These are phyloP conservation scores for Picathartes gymnocephalus DNA, from an alignment of 2,113 vertebrate genomes.

Conservation along the genomic window DNA sequence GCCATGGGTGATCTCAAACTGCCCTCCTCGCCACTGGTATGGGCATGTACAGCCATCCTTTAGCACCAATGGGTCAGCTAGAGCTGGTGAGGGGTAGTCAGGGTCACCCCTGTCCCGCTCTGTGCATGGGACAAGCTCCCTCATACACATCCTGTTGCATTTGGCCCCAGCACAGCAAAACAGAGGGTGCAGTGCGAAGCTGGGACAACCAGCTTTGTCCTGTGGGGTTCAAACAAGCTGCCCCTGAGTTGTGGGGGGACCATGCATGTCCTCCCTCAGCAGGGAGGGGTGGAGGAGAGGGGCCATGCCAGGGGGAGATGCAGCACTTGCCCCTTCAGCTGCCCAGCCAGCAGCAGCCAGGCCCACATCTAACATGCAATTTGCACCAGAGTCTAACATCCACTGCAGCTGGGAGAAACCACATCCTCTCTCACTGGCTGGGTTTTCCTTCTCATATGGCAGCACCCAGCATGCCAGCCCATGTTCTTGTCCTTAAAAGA, in stretches of 20 bases:
- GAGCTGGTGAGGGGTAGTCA: neutral
- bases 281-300: neutral
- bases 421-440: neutral
- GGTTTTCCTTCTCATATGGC: neutral
- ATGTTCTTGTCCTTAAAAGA: conserved; percentile 41
- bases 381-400: neutral
- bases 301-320: neutral
- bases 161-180: neutral
- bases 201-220: neutral
- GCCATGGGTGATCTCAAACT: rapidly evolving
- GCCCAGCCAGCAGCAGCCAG: neutral
- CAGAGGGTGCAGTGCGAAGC: neutral
- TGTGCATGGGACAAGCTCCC: neutral
- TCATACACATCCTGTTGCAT: neutral
- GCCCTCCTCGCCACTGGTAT: rapidly evolving
- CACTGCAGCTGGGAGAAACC: neutral
- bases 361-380: neutral
- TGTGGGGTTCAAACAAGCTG: neutral
- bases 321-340: neutral
- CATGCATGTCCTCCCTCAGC: rapidly evolving
- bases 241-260: neutral
- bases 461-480: neutral
- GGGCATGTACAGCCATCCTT: neutral
- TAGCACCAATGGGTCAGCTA: rapidly evolving
- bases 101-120: neutral